Percentiles rank a stretch among this genome's conserved stretches.
Conservation (phyloP, 2,797 vertebrate genomes). For the Miichthys miiuy region DNA sequence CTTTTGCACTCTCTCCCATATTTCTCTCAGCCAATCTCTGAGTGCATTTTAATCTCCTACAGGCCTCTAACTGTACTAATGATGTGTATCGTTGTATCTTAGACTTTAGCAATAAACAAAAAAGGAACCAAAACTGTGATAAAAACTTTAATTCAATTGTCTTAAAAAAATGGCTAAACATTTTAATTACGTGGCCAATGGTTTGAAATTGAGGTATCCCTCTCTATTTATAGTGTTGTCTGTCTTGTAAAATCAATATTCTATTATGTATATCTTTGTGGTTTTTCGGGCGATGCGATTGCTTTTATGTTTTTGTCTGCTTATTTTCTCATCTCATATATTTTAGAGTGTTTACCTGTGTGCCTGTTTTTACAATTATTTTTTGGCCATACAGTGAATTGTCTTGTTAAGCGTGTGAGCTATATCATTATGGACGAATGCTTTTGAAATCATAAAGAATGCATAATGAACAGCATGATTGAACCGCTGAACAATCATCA, state of each 20-base stretch:
- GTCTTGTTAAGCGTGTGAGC: constrained; percentile 37
- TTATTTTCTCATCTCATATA: background rate
- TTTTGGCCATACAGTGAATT: constrained; percentile 31
- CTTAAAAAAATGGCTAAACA: constrained; percentile 22
- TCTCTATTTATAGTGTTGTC: constrained; percentile 2
- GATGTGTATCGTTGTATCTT: constrained; percentile 44
- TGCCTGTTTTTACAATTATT: constrained; percentile 29
- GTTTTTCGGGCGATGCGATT: constrained; percentile 14
- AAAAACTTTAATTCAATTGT: background rate
- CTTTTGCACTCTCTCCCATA: constrained; percentile 50
- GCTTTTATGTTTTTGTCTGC: constrained; percentile 18
- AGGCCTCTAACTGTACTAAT: constrained; percentile 44
- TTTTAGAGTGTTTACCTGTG: too few relatives aligned
- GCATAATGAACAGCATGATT: constrained; percentile 23
- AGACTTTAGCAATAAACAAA: constrained; percentile 12
- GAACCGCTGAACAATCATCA: constrained; percentile 22
- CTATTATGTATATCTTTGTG: background rate
- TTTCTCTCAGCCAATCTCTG: constrained; percentile 44
- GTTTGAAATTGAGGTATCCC: constrained; percentile 11
- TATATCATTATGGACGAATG: constrained; percentile 46
- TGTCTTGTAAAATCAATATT: constrained; percentile 14
- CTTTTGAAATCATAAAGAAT: constrained; percentile 36
- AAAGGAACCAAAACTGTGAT: background rate
- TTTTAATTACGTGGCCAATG: constrained; percentile 38
- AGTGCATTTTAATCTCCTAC: constrained; percentile 57